phyloP scores from a whole-genome alignment of 64 coral and sea anemone species.

The Acropora yongei region DNA sequence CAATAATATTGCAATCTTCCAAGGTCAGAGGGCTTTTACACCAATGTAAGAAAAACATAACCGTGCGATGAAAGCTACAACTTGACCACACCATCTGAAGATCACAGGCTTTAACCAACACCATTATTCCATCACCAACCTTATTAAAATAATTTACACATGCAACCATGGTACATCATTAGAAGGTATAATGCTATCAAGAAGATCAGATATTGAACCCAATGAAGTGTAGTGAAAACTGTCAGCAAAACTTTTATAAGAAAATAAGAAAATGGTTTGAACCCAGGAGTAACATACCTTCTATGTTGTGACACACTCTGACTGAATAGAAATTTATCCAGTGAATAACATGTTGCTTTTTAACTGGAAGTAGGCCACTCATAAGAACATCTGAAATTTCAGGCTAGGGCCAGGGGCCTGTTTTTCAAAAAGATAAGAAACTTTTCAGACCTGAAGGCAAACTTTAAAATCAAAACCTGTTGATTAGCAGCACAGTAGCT shows the following conservation, averaged over 20 bases:
- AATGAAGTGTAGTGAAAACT: too few relatives aligned
- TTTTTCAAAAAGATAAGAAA: not conserved
- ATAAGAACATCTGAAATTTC: not conserved
- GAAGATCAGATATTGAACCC: too few relatives aligned
- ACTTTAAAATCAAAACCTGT: conserved; percentile 6
- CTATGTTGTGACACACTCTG: too few relatives aligned
- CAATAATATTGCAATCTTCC: too few relatives aligned
- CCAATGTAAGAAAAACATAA: too few relatives aligned
- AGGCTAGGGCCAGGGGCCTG: not conserved
- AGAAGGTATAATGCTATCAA: too few relatives aligned
- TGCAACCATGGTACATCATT: not conserved
- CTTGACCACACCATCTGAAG: not conserved
- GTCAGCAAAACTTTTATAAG: too few relatives aligned
- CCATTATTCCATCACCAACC: not conserved
- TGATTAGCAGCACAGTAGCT: not conserved
- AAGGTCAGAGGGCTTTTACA: too few relatives aligned
- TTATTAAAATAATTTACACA: not conserved
- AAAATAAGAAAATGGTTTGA: too few relatives aligned
- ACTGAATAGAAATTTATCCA: too few relatives aligned
- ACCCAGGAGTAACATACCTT: too few relatives aligned
- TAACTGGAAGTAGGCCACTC: not conserved
- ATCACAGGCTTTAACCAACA: not conserved
- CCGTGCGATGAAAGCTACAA: not conserved
- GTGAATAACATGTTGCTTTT: too few relatives aligned
- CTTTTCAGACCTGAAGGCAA: not conserved